Conservation (phyloP, 37 sponge, comb jelly and placozoan species). For the Ianthella basta region DNA sequence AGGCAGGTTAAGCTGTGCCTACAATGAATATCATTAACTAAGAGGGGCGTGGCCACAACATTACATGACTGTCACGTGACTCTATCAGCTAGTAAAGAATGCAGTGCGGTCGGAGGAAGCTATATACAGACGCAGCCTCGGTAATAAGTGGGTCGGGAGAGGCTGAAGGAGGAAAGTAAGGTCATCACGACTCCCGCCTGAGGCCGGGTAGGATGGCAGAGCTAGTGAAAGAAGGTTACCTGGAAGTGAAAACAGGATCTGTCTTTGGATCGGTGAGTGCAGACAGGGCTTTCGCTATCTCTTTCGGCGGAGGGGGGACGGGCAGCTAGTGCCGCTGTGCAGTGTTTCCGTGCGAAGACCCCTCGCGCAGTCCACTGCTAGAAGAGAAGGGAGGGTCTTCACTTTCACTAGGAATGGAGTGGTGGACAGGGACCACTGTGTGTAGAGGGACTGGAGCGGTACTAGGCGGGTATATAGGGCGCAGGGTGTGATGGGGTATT, state of each 20-base stretch:
- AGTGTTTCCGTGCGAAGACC: too few species aligned
- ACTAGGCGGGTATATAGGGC: too few species aligned
- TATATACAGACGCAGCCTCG: neutral
- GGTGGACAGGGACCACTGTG: too few species aligned
- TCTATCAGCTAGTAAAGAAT: neutral
- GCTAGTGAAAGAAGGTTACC: constrained; percentile 65
- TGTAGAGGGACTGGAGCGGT: too few species aligned
- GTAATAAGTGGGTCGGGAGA: too few species aligned
- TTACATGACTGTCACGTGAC: neutral
- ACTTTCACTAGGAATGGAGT: too few species aligned
- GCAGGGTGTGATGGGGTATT: too few species aligned
- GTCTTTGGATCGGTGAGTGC: constrained; percentile 67
- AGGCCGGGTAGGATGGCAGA: constrained; percentile 52
- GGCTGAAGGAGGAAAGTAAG: neutral
- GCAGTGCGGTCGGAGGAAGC: constrained; percentile 1
- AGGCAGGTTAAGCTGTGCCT: neutral
- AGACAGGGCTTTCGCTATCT: neutral
- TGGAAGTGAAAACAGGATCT: constrained; percentile 65
- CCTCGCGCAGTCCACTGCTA: too few species aligned
- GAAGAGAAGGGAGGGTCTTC: too few species aligned
- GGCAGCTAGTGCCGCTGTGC: too few species aligned
- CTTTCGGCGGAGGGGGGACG: too few species aligned
- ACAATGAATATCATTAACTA: constrained; percentile 9
- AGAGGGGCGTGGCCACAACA: neutral
- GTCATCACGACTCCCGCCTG: neutral